Evolutionary conservation across 2,888 invertebrate species (phyloP).

Genomic region (Dasysyrphus albostriatus): DNA sequence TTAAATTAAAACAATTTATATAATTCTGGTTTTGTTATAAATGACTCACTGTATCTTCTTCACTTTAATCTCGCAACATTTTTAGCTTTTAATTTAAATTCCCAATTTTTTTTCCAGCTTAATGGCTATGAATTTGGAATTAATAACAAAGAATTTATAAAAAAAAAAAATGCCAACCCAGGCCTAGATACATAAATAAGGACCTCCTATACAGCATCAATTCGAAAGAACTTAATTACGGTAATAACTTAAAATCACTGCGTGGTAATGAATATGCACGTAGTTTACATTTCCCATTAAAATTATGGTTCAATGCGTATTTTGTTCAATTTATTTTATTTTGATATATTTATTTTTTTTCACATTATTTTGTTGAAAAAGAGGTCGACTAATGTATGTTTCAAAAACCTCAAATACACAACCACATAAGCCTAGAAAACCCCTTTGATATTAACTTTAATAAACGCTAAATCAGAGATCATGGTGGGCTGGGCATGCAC

Average conservation of each 20-base stretch:
- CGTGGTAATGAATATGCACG: constrained; percentile 10
- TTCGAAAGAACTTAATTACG: constrained; percentile 51
- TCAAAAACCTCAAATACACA: constrained; percentile 6
- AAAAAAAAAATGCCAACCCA: background rate
- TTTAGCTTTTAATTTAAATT: constrained; percentile 12
- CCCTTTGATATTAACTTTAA: constrained; percentile 4
- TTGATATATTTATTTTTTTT: background rate
- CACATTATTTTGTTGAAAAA: background rate
- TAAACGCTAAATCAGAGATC: constrained; percentile 13
- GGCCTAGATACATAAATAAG: background rate
- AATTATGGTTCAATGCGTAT: constrained; percentile 53
- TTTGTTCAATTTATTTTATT: constrained; percentile 48
- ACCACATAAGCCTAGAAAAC: constrained; percentile 2
- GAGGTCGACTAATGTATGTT: background rate
- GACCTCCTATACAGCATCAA: background rate
- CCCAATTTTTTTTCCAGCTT: constrained; percentile 7
- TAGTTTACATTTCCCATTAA: constrained; percentile 36
- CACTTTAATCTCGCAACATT: background rate
- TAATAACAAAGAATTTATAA: background rate
- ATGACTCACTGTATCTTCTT: background rate
- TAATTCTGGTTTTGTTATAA: too few species aligned
- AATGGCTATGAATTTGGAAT: constrained; percentile 19
- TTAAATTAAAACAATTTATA: background rate
- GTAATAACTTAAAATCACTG: constrained; percentile 53
- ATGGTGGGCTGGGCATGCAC: background rate